Evolutionary conservation across 2,888 invertebrate genomes (phyloP).

Genomic region (Drosophila mimica): DNA sequence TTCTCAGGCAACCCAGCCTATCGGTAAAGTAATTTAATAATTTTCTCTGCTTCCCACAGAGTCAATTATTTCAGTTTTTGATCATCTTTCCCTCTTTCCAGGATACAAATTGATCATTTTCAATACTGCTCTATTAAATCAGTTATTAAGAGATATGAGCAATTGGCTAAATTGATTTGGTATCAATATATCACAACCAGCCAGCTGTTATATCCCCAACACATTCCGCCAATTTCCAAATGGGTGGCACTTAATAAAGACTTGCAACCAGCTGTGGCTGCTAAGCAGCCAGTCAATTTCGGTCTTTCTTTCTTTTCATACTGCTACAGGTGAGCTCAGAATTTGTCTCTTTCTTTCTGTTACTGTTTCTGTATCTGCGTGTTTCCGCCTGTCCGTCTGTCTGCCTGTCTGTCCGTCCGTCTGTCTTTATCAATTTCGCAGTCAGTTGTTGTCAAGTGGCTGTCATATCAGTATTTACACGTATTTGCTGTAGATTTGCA

Average conservation of each 20-base stretch:
- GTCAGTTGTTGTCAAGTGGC: constrained; percentile 66
- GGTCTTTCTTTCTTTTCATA: constrained; percentile 2
- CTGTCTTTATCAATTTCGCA: constrained; percentile 52
- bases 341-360: background rate
- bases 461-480: constrained; percentile 81
- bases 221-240: constrained; percentile 6
- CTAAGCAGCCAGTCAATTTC: constrained; percentile 36
- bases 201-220: background rate
- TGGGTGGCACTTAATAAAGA: constrained; percentile 51
- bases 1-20: background rate
- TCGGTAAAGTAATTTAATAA: background rate
- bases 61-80: background rate
- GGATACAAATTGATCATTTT: background rate
- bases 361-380: background rate
- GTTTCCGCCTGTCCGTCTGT: background rate
- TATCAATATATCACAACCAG: background rate
- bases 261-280: constrained; percentile 46
- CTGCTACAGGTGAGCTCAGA: constrained; percentile 61
- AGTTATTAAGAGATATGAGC: background rate
- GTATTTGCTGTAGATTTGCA: constrained; percentile 80
- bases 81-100: background rate
- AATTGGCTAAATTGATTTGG: background rate
- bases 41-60: background rate
- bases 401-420: background rate
- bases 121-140: background rate